These are phyloP conservation scores for Eupithecia centaureata DNA, from an alignment of 2,888 invertebrate genomes.

Conservation along the genomic window DNA sequence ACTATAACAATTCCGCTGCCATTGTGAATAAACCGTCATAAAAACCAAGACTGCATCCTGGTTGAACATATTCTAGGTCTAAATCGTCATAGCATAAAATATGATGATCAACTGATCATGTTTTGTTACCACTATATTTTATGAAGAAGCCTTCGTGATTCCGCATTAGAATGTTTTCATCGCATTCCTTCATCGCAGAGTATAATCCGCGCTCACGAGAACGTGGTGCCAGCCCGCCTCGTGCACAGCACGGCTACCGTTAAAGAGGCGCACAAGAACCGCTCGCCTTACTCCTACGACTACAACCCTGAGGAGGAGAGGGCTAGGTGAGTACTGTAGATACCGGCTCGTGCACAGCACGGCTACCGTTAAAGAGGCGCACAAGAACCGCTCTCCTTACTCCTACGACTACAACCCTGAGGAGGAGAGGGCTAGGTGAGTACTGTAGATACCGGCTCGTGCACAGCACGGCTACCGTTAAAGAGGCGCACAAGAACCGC, in stretches of 20 bases:
- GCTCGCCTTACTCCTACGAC: constrained; percentile 90
- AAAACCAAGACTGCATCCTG: no score
- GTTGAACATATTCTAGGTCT: not conserved
- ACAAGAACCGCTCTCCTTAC: constrained; percentile 91
- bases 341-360: constrained; percentile 84
- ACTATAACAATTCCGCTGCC: not conserved
- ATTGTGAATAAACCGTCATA: not conserved
- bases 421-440: constrained; percentile 86
- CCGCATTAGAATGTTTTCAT: not conserved
- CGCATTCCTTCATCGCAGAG: constrained; percentile 60
- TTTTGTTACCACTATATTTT: not conserved
- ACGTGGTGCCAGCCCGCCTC: constrained; percentile 83
- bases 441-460: constrained; percentile 83
- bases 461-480: constrained; percentile 83
- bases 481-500: constrained; percentile 89
- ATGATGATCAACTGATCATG: not conserved
- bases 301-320: constrained; percentile 89
- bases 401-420: constrained; percentile 90
- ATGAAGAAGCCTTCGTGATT: not conserved
- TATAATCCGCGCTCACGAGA: constrained; percentile 74
- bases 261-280: constrained; percentile 88
- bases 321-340: constrained; percentile 82
- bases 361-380: constrained; percentile 86
- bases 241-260: constrained; percentile 85
- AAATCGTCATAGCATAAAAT: not conserved